These are phyloP conservation scores for Anabacerthia variegaticeps DNA, from an alignment of 2,797 vertebrate genomes.

Conservation along the genomic window DNA sequence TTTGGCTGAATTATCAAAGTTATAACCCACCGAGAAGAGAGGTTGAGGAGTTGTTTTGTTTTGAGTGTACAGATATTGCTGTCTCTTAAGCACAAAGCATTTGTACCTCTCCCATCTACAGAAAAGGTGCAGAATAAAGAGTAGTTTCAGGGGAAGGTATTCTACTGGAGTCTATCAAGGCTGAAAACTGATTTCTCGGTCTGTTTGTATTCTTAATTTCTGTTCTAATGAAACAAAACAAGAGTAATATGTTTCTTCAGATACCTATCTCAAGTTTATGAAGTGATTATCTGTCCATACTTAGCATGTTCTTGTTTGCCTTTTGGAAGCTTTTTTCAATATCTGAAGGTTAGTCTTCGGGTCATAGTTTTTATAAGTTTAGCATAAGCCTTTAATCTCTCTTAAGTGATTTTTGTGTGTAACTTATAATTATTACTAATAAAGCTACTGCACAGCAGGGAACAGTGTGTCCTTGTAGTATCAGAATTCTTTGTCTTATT, in stretches of 20 bases:
- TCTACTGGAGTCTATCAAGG: background rate
- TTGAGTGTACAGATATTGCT: background rate
- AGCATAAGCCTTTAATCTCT: constrained; percentile 27
- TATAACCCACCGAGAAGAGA: background rate
- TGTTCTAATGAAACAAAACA: background rate
- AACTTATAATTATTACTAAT: constrained; percentile 33
- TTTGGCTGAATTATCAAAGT: background rate
- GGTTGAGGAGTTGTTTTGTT: background rate
- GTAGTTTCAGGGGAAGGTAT: background rate
- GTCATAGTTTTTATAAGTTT: constrained; percentile 1
- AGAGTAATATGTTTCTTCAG: background rate
- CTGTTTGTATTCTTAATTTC: background rate
- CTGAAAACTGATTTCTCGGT: background rate
- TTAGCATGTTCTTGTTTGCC: background rate
- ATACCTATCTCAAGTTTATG: background rate
- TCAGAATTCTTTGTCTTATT: constrained; percentile 31
- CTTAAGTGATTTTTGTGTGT: constrained; percentile 29
- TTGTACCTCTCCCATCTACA: background rate
- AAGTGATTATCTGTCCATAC: background rate
- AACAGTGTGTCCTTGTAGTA: background rate
- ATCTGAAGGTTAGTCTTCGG: background rate
- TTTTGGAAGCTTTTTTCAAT: constrained; percentile 8
- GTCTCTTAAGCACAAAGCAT: background rate
- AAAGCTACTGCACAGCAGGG: background rate
- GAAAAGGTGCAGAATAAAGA: background rate